These are phyloP conservation scores for Drosophila paucipuncta DNA, from an alignment of 2,888 invertebrate species.

Conservation along the genomic window DNA sequence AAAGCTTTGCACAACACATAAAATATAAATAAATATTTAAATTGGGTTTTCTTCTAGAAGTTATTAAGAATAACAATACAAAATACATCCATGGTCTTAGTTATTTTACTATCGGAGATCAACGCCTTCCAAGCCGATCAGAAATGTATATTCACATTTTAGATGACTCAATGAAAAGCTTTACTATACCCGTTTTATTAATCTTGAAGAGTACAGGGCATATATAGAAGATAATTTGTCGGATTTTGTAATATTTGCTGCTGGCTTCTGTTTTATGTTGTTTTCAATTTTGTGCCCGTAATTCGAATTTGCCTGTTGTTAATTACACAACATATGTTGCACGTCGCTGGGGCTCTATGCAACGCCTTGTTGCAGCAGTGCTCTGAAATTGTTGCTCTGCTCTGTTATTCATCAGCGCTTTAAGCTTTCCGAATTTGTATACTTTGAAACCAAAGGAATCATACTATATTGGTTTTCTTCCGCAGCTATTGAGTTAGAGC, in stretches of 20 bases:
- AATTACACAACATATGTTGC: slow-evolving; percentile 74
- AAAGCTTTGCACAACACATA: neutral
- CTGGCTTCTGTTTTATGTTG: slow-evolving; percentile 70
- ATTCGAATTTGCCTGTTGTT: slow-evolving; percentile 52
- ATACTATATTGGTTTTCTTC: neutral
- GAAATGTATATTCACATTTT: neutral
- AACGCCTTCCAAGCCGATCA: neutral
- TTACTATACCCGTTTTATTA: neutral
- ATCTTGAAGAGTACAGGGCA: neutral
- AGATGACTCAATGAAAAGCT: neutral
- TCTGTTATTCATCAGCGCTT: slow-evolving; percentile 47
- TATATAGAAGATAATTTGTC: slow-evolving; percentile 1
- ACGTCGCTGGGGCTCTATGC: slow-evolving; percentile 22
- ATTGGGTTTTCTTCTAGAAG: neutral
- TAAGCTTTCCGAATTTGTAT: slow-evolving; percentile 17
- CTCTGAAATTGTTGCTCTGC: slow-evolving; percentile 13
- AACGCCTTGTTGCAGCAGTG: slow-evolving; percentile 36
- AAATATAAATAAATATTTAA: neutral
- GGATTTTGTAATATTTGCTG: slow-evolving; percentile 53
- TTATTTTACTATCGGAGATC: neutral
- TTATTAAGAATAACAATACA: neutral
- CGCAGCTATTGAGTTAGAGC: too few relatives aligned
- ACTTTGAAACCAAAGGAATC: neutral
- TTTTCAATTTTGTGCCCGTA: slow-evolving; percentile 28
- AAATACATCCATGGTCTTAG: neutral